Base-by-base conservation (phyloP, 1,140 invertebrate genomes). In the Drosophila paulistorum region DNA sequence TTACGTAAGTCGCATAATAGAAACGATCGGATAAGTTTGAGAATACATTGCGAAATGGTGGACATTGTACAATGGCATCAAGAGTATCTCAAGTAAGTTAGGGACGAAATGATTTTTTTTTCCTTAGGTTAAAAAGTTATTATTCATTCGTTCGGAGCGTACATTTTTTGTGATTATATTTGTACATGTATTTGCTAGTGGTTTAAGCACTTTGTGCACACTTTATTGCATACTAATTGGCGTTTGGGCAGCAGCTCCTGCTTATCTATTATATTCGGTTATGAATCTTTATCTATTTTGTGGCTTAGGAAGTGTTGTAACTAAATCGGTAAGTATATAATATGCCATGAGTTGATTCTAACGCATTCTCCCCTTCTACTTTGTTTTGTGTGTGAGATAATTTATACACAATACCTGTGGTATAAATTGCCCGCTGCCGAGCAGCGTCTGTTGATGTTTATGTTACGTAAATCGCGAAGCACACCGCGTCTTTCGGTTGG, bases 381-480 rank as follows among this genome's bases (percentile, higher is more conserved):
- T 41, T 45, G 13, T 55, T 39, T 30, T 39, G 45, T 41, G n/a
- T 13, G 1, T n/a, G 20, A 13, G 1, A 30, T 70, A n/a, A 65
- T 74, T n/a, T 74, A 74, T 14, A 42, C 61, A 13, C 10, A 63
- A 5, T 67, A 63, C 39, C 57, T 39, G 2, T 71, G 64, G 73
- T 75, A 75, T 51, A 35, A 67, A 11, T 35, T 75, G 51, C 68
- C 73, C 3, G 7, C 59, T 2, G 7, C 33, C 14, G 59, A 75
- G 23, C 57, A 71, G 51, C 30, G 33, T 33, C 14, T 26, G 7
- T 11, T 71, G 3, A 11, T 71, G 13, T 60, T 71, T 9, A 67
- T 75, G 68, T 63, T 75, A 13, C 30, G 45, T 30, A 67, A 62
- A 41, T 42, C 68, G 2, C 68, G 71, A 11, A 9, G 26, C 1